A percentile compares a stretch with the other conserved stretches of the same genome.
phyloP scores from a whole-genome alignment of 2,797 vertebrate species.

The Malurus leucopterus region DNA sequence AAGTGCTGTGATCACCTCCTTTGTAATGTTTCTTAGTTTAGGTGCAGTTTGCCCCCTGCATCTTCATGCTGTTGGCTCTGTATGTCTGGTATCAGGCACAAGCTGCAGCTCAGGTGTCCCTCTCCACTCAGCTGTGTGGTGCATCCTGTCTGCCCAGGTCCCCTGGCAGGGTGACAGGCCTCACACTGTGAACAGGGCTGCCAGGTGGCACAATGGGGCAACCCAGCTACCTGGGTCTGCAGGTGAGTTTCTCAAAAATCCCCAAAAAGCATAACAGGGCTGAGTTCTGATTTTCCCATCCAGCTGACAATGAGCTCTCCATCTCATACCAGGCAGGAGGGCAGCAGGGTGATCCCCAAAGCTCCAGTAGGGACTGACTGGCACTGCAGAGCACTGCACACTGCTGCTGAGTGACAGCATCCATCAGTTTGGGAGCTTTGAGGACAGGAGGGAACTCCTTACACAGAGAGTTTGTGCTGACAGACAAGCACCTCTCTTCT shows the following conservation, averaged over 20 bases:
- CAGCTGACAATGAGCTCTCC: not conserved
- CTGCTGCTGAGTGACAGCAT: not conserved
- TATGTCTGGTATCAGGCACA: not conserved
- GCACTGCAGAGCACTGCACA: not conserved
- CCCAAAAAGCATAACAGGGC: not conserved
- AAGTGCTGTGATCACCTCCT: not conserved
- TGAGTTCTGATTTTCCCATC: not conserved
- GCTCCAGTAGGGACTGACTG: not conserved
- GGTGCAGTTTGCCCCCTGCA: not conserved
- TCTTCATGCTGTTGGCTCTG: fast-evolving
- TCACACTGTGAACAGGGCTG: not conserved
- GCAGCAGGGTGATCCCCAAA: not conserved
- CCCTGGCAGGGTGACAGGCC: not conserved
- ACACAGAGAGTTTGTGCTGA: fast-evolving
- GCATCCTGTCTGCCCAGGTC: not conserved
- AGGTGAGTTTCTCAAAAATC: not conserved
- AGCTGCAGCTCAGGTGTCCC: not conserved
- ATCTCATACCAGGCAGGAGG: not conserved
- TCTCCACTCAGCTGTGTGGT: not conserved
- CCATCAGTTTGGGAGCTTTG: fast-evolving
- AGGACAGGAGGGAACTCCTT: not conserved
- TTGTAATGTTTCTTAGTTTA: not conserved
- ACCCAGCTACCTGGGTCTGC: not conserved
- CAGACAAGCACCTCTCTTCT: not conserved
- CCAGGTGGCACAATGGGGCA: not conserved